Conservation (phyloP, 2,113 vertebrate species). For the Podiceps cristatus region DNA sequence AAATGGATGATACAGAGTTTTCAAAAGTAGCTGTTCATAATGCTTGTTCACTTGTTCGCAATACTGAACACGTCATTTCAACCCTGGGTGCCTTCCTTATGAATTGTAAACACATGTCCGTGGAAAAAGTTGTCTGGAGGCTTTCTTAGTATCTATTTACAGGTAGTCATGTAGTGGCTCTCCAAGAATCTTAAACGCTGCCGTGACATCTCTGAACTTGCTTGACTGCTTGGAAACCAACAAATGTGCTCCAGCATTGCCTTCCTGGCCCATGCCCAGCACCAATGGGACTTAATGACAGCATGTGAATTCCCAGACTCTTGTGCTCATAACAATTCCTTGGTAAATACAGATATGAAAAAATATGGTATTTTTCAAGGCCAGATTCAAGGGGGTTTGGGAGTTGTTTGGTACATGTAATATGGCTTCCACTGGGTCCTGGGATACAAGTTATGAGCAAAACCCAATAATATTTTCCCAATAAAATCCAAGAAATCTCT, state of each 20-base stretch:
- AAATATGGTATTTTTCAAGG: not conserved
- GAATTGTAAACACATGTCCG: not conserved
- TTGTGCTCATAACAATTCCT: not conserved
- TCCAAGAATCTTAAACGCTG: not conserved
- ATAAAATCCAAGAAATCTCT: not conserved
- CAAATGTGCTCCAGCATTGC: rapidly evolving
- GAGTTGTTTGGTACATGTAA: not conserved
- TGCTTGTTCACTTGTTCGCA: not conserved
- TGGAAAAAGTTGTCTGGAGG: not conserved
- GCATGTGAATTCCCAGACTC: not conserved
- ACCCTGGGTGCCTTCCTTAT: not conserved
- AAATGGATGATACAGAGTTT: not conserved
- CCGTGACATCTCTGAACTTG: not conserved
- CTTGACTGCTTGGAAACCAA: not conserved
- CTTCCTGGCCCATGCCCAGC: not conserved
- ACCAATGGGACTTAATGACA: rapidly evolving
- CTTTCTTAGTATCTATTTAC: not conserved
- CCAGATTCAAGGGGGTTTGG: rapidly evolving
- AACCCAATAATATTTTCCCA: not conserved
- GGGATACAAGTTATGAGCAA: not conserved
- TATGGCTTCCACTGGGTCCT: not conserved
- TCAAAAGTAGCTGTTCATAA: not conserved
- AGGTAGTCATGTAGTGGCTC: not conserved
- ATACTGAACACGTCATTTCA: not conserved
- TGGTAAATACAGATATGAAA: not conserved